Conservation (phyloP, 2,797 vertebrate species). For the Pteronotus mesoamericanus region DNA sequence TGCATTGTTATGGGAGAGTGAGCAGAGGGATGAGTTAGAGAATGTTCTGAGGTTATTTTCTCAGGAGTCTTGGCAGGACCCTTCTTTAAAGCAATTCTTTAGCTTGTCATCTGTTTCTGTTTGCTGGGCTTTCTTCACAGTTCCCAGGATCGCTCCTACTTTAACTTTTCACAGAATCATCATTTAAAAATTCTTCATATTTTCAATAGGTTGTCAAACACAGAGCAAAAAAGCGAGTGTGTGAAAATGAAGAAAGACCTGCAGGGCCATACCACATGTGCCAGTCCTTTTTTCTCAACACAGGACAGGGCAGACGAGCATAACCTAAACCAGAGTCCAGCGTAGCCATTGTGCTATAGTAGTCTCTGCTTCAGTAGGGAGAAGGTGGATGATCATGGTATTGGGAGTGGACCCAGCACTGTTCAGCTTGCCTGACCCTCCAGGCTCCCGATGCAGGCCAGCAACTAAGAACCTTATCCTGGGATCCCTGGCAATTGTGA, state of each 20-base stretch:
- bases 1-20: neutral
- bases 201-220: neutral
- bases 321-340: neutral
- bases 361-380: neutral
- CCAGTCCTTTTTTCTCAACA: neutral
- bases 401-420: rapidly evolving
- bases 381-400: no score
- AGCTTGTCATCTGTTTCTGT: neutral
- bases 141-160: neutral
- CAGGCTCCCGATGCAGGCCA: neutral
- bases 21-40: neutral
- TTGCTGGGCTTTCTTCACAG: neutral
- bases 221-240: neutral
- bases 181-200: neutral
- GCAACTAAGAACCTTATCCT: neutral
- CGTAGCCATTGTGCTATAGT: rapidly evolving
- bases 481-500: neutral
- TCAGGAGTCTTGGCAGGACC: neutral
- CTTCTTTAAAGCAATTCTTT: neutral
- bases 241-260: neutral
- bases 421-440: neutral
- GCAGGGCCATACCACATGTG: rapidly evolving
- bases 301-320: rapidly evolving
- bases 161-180: neutral
- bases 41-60: neutral